A percentile compares a stretch with the other conserved stretches of the same genome.
phyloP scores from a whole-genome alignment of 2,888 invertebrate genomes.

The Rotaria macrura region DNA sequence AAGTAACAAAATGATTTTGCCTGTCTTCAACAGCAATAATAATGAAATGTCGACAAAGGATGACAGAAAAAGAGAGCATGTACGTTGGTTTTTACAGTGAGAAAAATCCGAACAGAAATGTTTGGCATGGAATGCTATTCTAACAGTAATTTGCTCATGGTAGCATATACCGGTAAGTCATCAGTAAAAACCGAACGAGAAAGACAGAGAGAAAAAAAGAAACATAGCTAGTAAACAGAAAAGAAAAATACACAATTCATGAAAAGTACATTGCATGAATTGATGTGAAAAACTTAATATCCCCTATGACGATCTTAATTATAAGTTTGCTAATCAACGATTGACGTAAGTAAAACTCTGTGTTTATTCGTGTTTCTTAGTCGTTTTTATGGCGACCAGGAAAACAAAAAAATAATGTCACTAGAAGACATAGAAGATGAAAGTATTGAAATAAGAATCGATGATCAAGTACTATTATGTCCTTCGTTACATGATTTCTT shows the following conservation, averaged over 20 bases:
- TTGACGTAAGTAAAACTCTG: neutral
- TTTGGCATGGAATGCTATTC: neutral
- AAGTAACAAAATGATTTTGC: neutral
- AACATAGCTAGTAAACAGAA: neutral
- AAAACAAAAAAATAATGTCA: neutral
- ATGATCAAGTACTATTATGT: neutral
- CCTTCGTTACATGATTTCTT: neutral
- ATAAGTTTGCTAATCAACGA: neutral
- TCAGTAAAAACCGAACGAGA: neutral
- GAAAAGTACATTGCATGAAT: neutral
- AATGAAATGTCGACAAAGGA: neutral
- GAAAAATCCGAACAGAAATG: neutral
- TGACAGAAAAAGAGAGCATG: neutral
- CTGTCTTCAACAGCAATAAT: neutral
- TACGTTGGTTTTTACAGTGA: neutral
- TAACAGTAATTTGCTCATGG: neutral
- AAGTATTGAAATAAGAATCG: neutral
- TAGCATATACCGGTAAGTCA: neutral
- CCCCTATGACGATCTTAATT: neutral
- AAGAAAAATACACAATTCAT: neutral
- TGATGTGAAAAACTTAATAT: neutral
- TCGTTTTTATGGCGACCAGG: neutral
- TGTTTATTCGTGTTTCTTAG: neutral
- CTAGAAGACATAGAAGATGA: neutral
- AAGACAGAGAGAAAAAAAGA: neutral